Evolutionary conservation across 2,797 vertebrate species (phyloP).

Genomic region (Lepidocolaptes lacrymiger): DNA sequence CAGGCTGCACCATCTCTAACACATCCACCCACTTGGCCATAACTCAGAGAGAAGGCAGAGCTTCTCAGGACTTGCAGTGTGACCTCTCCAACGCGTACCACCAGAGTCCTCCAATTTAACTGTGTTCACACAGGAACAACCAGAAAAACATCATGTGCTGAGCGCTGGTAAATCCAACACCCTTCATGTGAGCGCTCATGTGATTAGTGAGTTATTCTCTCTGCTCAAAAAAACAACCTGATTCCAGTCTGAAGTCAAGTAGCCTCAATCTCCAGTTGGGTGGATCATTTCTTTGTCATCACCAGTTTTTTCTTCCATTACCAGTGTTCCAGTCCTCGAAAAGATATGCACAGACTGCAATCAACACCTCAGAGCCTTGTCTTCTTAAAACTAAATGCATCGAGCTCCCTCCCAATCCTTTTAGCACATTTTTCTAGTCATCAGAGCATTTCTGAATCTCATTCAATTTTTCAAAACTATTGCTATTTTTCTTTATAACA

Average conservation of each 20-base stretch:
- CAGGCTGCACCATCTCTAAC: neutral
- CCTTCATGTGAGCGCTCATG: neutral
- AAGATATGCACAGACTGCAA: neutral
- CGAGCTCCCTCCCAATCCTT: neutral
- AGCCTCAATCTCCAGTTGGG: neutral
- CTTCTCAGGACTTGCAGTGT: neutral
- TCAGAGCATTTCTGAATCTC: neutral
- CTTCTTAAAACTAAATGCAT: neutral
- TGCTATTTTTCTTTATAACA: neutral
- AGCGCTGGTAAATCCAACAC: neutral
- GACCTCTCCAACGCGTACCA: neutral
- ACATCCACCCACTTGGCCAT: neutral
- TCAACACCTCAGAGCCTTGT: neutral
- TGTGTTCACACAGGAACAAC: accelerated
- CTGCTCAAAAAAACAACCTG: neutral
- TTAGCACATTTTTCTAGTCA: neutral
- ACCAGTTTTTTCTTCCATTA: neutral
- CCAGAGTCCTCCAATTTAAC: neutral
- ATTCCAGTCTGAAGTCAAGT: neutral
- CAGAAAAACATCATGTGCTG: neutral
- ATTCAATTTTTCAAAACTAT: neutral
- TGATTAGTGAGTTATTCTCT: neutral
- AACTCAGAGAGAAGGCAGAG: neutral
- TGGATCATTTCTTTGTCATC: neutral
- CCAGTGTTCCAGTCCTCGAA: neutral